A percentile compares a stretch with the other conserved stretches of the same genome.
Evolutionary conservation across 2,113 vertebrate genomes (phyloP).

Genomic region (Meriones unguiculatus): DNA sequence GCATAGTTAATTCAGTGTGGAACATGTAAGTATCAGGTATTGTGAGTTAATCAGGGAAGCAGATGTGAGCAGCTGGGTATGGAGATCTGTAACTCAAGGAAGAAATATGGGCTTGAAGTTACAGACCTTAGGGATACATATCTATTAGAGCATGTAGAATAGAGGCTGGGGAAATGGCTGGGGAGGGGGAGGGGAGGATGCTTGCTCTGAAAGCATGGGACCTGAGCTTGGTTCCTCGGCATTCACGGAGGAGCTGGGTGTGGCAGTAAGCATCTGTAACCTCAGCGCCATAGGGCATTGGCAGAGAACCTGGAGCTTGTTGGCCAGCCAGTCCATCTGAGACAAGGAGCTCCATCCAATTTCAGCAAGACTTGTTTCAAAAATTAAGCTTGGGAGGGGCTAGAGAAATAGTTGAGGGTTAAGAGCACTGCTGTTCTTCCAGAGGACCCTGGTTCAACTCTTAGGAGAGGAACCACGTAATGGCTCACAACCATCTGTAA

Average conservation of each 20-base stretch:
- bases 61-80: not conserved
- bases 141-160: not conserved
- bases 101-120: constrained; percentile 18
- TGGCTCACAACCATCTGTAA: not conserved
- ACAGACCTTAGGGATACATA: not conserved
- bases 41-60: not conserved
- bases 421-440: not conserved
- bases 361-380: not conserved
- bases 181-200: not conserved
- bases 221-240: not conserved
- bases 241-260: too few relatives aligned
- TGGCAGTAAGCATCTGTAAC: not conserved
- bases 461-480: not conserved
- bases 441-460: not conserved
- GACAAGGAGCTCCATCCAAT: not conserved
- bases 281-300: not conserved
- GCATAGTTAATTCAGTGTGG: constrained; percentile 3
- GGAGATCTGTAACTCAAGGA: not conserved
- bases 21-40: constrained; percentile 30
- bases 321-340: not conserved
- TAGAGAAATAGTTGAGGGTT: not conserved
- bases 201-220: not conserved
- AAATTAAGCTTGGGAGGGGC: not conserved
- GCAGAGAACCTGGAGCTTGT: not conserved
- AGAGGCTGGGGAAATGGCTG: not conserved